Base-by-base conservation (phyloP, 2,888 invertebrate species). In the Ormyrus labotus region DNA sequence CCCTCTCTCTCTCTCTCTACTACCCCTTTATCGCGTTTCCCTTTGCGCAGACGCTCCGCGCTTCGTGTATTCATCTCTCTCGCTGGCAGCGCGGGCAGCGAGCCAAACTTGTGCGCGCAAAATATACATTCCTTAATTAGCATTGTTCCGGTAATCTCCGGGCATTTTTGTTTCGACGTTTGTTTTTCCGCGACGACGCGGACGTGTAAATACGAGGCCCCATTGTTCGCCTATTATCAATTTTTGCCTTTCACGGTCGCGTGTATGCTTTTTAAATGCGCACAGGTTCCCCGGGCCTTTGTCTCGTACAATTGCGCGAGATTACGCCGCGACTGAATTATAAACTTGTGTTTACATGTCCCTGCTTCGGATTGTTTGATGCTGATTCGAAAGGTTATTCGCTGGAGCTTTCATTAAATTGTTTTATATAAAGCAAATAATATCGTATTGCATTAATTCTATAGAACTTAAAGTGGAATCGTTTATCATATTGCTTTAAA, bases 101-200 rank as follows among this genome's bases (percentile, higher is more conserved):
- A 68, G 78, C 78, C 78, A 78, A 78, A 77, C 70, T 53, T 57
- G 34, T 4, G 61, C n/a, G 51, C 70, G 60, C 61, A 34, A 51
- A 34, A 78, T 78, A 78, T 68, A 78, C 64, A 68, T 50, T 61
- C 51, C 78, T 73, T 70, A 72, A 78, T 78, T 78, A 78, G 73
- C 78, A 68, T 78, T 78, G 78, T 78, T 78, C 58, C 45, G 73
- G 64, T 68, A 68, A 73, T 73, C 69, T 65, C 34, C 34, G 50
- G 67, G 58, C 51, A 68, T 76, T 76, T 47, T 70, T 53, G 67
- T 57, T 55, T 61, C 51, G 72, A 50, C 61, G 65, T n/a, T 65
- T 50, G 7, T 48, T 48, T 64, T 64, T n/a, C 34, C 34, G 13
- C 10, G 13, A 57, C n/a, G 57, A 57, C 10, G 11, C 34, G 34